Evolutionary conservation across 2,797 vertebrate species (phyloP), one percentile per base, ranked within the genome.

Genomic region (Acrossocheilus fasciatus): DNA sequence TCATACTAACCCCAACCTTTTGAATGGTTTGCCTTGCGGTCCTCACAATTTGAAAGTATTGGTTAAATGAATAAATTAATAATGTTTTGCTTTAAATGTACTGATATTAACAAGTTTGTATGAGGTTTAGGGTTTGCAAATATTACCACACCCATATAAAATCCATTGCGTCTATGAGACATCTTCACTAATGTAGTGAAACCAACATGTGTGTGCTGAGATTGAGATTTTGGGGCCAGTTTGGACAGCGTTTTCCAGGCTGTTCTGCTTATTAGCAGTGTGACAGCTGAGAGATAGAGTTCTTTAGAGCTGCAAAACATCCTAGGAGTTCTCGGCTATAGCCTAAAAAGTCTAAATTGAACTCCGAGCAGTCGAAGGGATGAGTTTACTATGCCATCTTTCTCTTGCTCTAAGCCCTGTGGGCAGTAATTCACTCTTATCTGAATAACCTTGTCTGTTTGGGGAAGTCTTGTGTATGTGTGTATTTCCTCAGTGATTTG

Each of bases 371-470:
- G 69, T 52, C 30, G 1, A 62, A 41, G 43, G 57, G 17, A 62
- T 39, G 69, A 50, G 68, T 50, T 39, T 73, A 36, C 77, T 30
- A 12, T 50, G 26, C 54, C 11, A 66, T 74, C 17, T 64, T 74
- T 81, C 34, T 50, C 84, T 64, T 81, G 30, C 23, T 74, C 20
- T 81, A 52, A 26, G 43, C 84, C 78, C 84, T 74, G 14, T 81
- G 77, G 75, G 41, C 70, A 81, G 52, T 50, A 62, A 81, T 81
- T 86, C 54, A 52, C 78, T 86, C 70, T 81, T 81, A 86, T 86
- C 84, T 86, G 69, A 86, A 86, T 86, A 86, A 86, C 84, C 84
- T 81, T 81, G 78, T 81, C 70, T 86, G 34, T 81, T 81, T 74
- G 78, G 34, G 78, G 41, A 74, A 74, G 77, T 81, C 41, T 81